Base-by-base conservation (phyloP, 2,888 invertebrate genomes). In the Chromoteleia sp. region DNA sequence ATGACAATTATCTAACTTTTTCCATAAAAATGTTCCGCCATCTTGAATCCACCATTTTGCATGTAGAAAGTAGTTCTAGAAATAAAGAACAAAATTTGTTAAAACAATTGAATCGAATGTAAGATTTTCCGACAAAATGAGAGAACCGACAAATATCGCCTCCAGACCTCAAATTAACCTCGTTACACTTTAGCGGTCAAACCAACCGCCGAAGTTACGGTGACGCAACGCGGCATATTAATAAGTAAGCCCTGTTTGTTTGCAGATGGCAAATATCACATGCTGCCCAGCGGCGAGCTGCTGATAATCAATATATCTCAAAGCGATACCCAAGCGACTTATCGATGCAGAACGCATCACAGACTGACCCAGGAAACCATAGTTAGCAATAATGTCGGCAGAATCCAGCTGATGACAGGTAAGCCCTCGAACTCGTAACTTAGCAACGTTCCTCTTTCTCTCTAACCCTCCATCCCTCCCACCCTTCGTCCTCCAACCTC, bases 271-370 rank as follows among this genome's bases (percentile, higher is more conserved):
- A 93, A 93, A 91, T 93, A 93, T 90, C 93, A 93, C 85, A 93
- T 94, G 92, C 91, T 94, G 45, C 92, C 93, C 33, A 93, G 93
- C 52, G 94, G 94, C 7, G 94, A 94, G 85, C 90, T 94, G 74
- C 92, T 94, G 90, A 93, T 94, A 80, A 93, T 94, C 84, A 93
- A 94, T 88, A 93, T 94, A 83, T 92, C 93, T 81, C 92, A 93
- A 83, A 90, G 89, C 81, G 94, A 94, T 91, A 93, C 93, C 14
- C 92, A 93, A 85, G 92, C 93, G 87, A 92, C 93, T 83, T 94
- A 94, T 89, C 92, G 93, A 41, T 94, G 94, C 88, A 92, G 94
- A 78, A 94, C 94, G 45, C 93, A 93, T 89, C 94, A 94, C 89
- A 93, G 93, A 83, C 88, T 94, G 85, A 94, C 94, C 10, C 93